These are phyloP conservation scores for Neodontobutis hainanensis DNA, from an alignment of 2,113 vertebrate genomes.

Conservation along the genomic window DNA sequence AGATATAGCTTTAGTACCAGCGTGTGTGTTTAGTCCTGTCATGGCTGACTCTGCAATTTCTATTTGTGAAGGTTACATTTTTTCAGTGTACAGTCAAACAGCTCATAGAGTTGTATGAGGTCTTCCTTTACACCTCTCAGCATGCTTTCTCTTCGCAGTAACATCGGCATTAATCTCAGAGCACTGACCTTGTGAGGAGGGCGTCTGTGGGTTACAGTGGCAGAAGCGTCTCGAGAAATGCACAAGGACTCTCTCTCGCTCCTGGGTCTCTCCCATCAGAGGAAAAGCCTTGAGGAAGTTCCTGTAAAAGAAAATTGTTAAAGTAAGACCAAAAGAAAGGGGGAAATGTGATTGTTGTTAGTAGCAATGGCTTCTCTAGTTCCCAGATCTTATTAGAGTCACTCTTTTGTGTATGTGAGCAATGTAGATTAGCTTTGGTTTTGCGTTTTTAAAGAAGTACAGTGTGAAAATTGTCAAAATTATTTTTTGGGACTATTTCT, in stretches of 20 bases:
- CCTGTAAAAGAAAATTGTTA: conserved; percentile 57
- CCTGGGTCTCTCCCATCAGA: conserved; percentile 85
- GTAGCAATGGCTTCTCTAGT: too few relatives aligned
- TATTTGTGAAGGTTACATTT: neutral
- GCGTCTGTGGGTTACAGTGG: conserved; percentile 76
- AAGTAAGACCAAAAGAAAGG: conserved; percentile 5
- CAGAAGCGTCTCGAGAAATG: conserved; percentile 84
- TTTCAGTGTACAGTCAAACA: neutral
- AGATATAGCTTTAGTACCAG: neutral
- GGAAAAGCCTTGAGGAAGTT: conserved; percentile 84
- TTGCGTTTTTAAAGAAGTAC: too few relatives aligned
- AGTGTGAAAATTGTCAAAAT: too few relatives aligned
- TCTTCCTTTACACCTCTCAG: conserved; percentile 1
- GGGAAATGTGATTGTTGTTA: too few relatives aligned
- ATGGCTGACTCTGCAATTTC: neutral
- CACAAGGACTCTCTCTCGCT: conserved; percentile 81
- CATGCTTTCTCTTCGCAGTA: neutral
- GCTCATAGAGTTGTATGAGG: neutral
- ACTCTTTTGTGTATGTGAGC: too few relatives aligned
- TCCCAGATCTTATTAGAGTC: too few relatives aligned
- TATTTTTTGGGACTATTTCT: too few relatives aligned
- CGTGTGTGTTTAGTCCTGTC: neutral
- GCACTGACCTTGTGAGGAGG: conserved; percentile 74
- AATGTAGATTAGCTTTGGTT: too few relatives aligned
- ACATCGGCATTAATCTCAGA: conserved; percentile 1